These are phyloP conservation scores for Drosophila peninsularis DNA, from an alignment of 2,888 invertebrate species.

Conservation along the genomic window DNA sequence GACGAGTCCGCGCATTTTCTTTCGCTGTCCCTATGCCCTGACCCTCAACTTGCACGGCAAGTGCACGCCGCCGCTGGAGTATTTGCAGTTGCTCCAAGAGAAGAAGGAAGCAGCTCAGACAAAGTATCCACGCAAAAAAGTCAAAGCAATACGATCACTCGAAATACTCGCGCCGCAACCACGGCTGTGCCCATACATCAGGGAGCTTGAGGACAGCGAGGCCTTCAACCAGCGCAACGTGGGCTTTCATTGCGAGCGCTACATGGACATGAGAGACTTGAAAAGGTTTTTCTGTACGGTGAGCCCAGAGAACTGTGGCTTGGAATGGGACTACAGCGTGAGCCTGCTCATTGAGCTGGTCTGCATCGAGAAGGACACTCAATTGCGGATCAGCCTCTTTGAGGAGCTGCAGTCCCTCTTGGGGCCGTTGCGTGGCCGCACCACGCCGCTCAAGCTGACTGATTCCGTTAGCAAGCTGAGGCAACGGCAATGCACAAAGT, in stretches of 20 bases:
- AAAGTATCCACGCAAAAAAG: background rate
- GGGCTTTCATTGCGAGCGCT: conserved; percentile 45
- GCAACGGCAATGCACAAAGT: conserved; percentile 43
- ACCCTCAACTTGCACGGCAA: conserved; percentile 64
- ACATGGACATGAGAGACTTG: conserved; percentile 33
- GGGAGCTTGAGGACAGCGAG: conserved; percentile 50
- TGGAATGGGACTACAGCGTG: conserved; percentile 60
- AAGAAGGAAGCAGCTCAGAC: background rate
- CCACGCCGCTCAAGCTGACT: background rate
- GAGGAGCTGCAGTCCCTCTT: conserved; percentile 35
- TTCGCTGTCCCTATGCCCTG: conserved; percentile 51
- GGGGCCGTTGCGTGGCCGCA: conserved; percentile 16
- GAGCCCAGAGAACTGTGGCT: background rate
- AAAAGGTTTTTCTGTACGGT: conserved; percentile 33
- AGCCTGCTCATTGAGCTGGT: conserved; percentile 41
- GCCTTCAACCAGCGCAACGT: conserved; percentile 52
- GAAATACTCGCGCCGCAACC: rapidly evolving
- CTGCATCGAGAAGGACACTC: conserved; percentile 7
- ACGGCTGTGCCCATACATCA: conserved; percentile 29
- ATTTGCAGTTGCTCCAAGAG: conserved; percentile 44
- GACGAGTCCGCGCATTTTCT: conserved; percentile 63
- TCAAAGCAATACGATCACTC: background rate
- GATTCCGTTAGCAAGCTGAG: conserved; percentile 31
- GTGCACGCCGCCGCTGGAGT: conserved; percentile 67
- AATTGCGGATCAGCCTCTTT: conserved; percentile 27